Evolutionary conservation across 1,140 invertebrate genomes (phyloP).

Genomic region (Elymnias hypermnestra): DNA sequence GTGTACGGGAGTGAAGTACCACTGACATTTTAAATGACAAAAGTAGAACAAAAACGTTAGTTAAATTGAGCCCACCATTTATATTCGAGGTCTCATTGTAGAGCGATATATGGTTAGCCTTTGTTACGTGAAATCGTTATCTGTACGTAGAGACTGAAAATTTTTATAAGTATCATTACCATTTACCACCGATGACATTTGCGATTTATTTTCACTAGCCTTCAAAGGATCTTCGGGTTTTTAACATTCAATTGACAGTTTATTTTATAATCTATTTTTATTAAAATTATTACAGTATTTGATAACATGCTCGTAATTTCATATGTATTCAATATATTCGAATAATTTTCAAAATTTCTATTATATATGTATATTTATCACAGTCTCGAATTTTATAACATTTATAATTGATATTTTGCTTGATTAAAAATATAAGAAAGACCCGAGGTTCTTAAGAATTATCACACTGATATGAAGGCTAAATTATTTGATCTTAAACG

Average conservation of each 20-base stretch:
- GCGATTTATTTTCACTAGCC: constrained; percentile 40
- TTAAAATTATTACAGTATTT: too few relatives aligned
- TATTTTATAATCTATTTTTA: too few relatives aligned
- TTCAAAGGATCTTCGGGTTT: constrained; percentile 14
- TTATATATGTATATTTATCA: too few relatives aligned
- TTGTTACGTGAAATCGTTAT: constrained; percentile 14
- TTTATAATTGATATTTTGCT: too few relatives aligned
- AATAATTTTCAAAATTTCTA: too few relatives aligned
- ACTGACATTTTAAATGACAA: background rate
- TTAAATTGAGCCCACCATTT: constrained; percentile 33
- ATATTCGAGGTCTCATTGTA: background rate
- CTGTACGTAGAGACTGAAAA: constrained; percentile 54
- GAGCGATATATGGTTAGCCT: constrained; percentile 2
- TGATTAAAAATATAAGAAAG: too few relatives aligned
- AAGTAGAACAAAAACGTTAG: constrained; percentile 8
- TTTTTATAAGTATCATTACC: constrained; percentile 48
- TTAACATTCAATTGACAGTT: background rate
- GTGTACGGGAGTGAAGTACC: constrained; percentile 23
- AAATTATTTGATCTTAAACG: constrained; percentile 61
- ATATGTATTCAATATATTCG: too few relatives aligned
- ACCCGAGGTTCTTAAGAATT: background rate
- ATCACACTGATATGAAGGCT: background rate
- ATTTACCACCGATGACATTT: constrained; percentile 73
- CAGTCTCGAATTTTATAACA: too few relatives aligned
- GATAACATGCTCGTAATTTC: too few relatives aligned